A percentile compares a stretch with the other conserved stretches of the same genome.
These are phyloP conservation scores for Hyppa rectilinea DNA, from an alignment of 2,888 invertebrate species.

Conservation along the genomic window DNA sequence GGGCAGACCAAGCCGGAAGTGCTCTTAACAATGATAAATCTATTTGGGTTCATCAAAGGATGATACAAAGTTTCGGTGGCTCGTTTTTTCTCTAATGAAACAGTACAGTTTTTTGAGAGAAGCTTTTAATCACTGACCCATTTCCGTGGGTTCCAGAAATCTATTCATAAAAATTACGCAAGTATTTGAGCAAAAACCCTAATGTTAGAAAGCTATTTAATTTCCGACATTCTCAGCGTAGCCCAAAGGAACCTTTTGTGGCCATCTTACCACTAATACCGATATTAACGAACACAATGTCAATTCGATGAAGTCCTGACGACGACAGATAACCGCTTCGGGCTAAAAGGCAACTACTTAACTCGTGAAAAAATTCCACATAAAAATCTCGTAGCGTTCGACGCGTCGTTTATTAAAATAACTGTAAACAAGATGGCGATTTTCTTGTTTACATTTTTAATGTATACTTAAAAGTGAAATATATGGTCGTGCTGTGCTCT, in stretches of 20 bases:
- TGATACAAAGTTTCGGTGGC: constrained; percentile 17
- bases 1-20: constrained; percentile 47
- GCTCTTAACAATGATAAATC: constrained; percentile 58
- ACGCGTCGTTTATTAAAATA: constrained; percentile 78
- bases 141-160: neutral
- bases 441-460: constrained; percentile 84
- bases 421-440: constrained; percentile 75
- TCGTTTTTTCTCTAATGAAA: constrained; percentile 39
- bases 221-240: constrained; percentile 33
- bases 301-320: constrained; percentile 26
- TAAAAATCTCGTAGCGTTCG: constrained; percentile 65
- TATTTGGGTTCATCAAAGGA: constrained; percentile 53
- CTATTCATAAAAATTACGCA: neutral
- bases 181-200: constrained; percentile 7
- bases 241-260: constrained; percentile 35
- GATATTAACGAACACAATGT: constrained; percentile 46
- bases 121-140: constrained; percentile 4
- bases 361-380: constrained; percentile 60
- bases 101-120: constrained; percentile 15
- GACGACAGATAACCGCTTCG: constrained; percentile 39
- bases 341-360: constrained; percentile 38
- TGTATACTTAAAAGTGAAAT: constrained; percentile 82
- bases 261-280: constrained; percentile 28
- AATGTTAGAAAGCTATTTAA: constrained; percentile 35
- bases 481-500: constrained; percentile 75